Evolutionary conservation across 1,140 invertebrate species (phyloP).

Genomic region (Lamellibrachia luymesi): DNA sequence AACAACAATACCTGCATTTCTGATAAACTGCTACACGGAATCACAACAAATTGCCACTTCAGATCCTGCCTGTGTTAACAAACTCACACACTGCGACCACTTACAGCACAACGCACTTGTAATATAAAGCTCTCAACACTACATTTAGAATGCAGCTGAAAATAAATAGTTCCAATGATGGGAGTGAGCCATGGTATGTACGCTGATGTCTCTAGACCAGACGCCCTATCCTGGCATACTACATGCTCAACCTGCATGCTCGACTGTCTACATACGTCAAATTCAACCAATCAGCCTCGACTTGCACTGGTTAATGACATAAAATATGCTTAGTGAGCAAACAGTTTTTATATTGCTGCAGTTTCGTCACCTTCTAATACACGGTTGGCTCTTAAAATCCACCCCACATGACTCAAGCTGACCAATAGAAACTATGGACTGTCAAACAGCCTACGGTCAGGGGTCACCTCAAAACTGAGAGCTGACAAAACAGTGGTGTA

Average conservation of each 20-base stretch:
- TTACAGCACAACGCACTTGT: not conserved
- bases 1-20: not conserved
- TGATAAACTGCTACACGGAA: not conserved
- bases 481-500: not conserved
- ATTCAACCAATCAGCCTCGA: too few species aligned
- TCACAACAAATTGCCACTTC: not conserved
- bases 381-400: too few species aligned
- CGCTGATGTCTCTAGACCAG: not conserved
- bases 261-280: too few species aligned
- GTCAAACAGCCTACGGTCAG: not conserved
- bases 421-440: not conserved
- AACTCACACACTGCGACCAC: not conserved
- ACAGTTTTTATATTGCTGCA: too few species aligned
- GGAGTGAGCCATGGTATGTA: not conserved
- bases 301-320: too few species aligned
- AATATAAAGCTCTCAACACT: not conserved
- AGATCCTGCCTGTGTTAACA: not conserved
- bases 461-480: not conserved
- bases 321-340: too few species aligned
- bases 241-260: not conserved
- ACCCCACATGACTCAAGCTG: not conserved
- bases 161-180: not conserved
- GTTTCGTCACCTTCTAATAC: too few species aligned
- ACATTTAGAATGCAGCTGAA: constrained; percentile 5
- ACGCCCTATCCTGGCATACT: not conserved